Conservation (phyloP, 2,113 vertebrate genomes). For the Anoplopoma fimbria region DNA sequence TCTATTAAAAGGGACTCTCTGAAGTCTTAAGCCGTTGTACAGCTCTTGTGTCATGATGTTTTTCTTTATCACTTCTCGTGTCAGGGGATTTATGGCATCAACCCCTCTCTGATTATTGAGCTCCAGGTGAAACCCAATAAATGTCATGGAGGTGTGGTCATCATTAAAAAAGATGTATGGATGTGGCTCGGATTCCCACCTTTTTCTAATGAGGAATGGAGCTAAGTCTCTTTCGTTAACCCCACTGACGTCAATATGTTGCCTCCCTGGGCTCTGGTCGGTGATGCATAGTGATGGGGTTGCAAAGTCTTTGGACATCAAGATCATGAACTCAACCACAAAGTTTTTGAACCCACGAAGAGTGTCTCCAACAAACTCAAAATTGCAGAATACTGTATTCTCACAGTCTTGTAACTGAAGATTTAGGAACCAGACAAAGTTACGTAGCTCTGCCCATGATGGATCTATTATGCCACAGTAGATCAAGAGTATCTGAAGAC, state of each 20-base stretch:
- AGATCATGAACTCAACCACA: slow-evolving; percentile 91
- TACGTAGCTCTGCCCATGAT: slow-evolving; percentile 90
- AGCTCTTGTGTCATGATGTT: slow-evolving; percentile 82
- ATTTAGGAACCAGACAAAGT: slow-evolving; percentile 89
- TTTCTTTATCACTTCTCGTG: slow-evolving; percentile 77
- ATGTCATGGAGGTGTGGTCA: slow-evolving; percentile 89
- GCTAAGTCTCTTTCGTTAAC: slow-evolving; percentile 87
- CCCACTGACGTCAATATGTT: slow-evolving; percentile 42
- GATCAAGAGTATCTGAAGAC: slow-evolving; percentile 87
- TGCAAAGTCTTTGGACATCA: slow-evolving; percentile 93
- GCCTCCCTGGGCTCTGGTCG: slow-evolving; percentile 87
- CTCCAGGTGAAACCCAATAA: slow-evolving; percentile 90
- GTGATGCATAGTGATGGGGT: slow-evolving; percentile 88
- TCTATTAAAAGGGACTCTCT: slow-evolving; percentile 87
- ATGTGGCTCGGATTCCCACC: slow-evolving; percentile 92
- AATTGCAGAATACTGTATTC: slow-evolving; percentile 86
- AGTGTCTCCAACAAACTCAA: slow-evolving; percentile 80
- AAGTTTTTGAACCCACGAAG: slow-evolving; percentile 90
- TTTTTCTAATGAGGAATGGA: slow-evolving; percentile 88
- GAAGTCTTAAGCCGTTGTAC: slow-evolving; percentile 79
- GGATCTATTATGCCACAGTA: slow-evolving; percentile 87
- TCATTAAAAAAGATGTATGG: slow-evolving; percentile 92
- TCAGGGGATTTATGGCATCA: slow-evolving; percentile 84
- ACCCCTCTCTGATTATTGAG: slow-evolving; percentile 27
- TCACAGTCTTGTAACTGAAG: slow-evolving; percentile 89